These are phyloP conservation scores for Phrixothrix hirtus DNA, from an alignment of 2,888 invertebrate species.

Conservation along the genomic window DNA sequence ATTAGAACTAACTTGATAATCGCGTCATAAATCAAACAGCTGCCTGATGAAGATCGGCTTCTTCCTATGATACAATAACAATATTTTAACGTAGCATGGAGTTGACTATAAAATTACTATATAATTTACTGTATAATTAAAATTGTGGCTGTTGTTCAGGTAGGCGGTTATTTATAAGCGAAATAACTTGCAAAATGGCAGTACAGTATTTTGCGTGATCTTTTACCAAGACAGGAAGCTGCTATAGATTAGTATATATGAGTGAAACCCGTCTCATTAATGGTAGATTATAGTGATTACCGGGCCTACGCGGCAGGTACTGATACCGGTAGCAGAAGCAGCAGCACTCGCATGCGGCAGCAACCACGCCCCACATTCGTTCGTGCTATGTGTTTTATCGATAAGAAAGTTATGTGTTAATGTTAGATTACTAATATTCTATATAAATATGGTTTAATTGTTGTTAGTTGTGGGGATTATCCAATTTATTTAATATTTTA, in stretches of 20 bases:
- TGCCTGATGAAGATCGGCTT: too few relatives aligned
- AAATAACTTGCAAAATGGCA: background rate
- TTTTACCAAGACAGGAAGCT: slow-evolving; percentile 32
- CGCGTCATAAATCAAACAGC: too few relatives aligned
- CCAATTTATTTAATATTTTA: too few relatives aligned
- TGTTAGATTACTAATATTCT: too few relatives aligned
- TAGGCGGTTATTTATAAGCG: background rate
- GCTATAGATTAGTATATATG: slow-evolving; percentile 41
- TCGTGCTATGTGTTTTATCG: slow-evolving; percentile 38
- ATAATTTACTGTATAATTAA: too few relatives aligned
- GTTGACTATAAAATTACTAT: too few relatives aligned
- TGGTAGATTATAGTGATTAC: slow-evolving; percentile 51
- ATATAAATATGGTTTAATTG: too few relatives aligned
- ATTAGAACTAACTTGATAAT: too few relatives aligned
- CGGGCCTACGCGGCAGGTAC: slow-evolving; percentile 45
- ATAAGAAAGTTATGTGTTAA: slow-evolving; percentile 32
- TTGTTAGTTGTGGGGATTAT: too few relatives aligned
- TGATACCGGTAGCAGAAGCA: slow-evolving; percentile 30
- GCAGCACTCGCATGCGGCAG: slow-evolving; percentile 37
- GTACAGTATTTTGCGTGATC: slow-evolving; percentile 2
- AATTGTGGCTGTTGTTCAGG: too few relatives aligned
- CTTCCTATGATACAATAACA: too few relatives aligned
- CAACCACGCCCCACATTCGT: slow-evolving; percentile 43
- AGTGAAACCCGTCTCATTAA: slow-evolving; percentile 49
- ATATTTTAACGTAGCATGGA: too few relatives aligned